A percentile compares a stretch with the other conserved stretches of the same genome.
These are phyloP conservation scores for Drosophila yooni DNA, from an alignment of 2,888 invertebrate species.

Conservation along the genomic window DNA sequence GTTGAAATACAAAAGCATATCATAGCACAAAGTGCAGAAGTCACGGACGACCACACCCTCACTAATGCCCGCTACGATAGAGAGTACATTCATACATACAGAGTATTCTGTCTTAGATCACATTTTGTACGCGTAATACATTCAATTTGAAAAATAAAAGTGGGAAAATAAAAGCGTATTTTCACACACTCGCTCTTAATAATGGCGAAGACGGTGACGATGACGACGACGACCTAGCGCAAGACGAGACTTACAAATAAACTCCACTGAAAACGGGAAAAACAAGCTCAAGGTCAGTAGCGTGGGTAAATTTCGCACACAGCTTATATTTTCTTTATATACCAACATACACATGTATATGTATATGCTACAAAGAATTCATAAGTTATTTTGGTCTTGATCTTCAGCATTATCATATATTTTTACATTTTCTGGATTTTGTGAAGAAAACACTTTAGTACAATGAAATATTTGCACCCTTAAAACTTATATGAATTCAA, in stretches of 20 bases:
- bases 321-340: constrained; percentile 28
- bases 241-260: constrained; percentile 28
- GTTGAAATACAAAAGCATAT: constrained; percentile 11
- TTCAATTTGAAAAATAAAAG: constrained; percentile 72
- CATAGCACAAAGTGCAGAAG: constrained; percentile 5
- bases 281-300: constrained; percentile 77
- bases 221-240: constrained; percentile 20
- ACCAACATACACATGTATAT: neutral
- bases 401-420: constrained; percentile 25
- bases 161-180: constrained; percentile 72
- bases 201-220: constrained; percentile 46
- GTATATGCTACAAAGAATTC: constrained; percentile 1
- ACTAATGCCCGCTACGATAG: constrained; percentile 11
- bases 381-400: constrained; percentile 36
- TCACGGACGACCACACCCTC: constrained; percentile 43
- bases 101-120: constrained; percentile 32
- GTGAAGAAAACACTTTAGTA: neutral
- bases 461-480: neutral
- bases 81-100: constrained; percentile 25
- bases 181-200: constrained; percentile 68
- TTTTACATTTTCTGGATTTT: neutral
- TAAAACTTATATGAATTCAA: neutral
- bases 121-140: constrained; percentile 48
- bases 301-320: constrained; percentile 66
- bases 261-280: constrained; percentile 66